Evolutionary conservation across 2,113 vertebrate species (phyloP).

Genomic region (Bucco capensis): DNA sequence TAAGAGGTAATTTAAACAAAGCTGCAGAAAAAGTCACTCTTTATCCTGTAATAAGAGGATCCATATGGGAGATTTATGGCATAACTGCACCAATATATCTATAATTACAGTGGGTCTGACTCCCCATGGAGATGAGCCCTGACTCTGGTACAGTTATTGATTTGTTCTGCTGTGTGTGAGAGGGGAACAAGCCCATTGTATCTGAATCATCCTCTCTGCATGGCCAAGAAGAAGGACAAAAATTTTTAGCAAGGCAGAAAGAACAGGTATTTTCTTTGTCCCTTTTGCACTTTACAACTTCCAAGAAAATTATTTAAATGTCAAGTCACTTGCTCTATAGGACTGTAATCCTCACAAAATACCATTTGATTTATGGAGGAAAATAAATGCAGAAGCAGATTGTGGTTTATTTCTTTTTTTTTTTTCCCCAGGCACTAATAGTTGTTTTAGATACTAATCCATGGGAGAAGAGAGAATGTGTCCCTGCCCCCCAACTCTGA

Average conservation of each 20-base stretch:
- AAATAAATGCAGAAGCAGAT: background rate
- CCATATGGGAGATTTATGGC: background rate
- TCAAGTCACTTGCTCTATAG: background rate
- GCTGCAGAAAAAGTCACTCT: background rate
- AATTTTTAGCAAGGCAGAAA: background rate
- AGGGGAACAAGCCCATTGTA: background rate
- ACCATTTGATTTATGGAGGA: background rate
- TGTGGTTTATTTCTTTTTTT: background rate
- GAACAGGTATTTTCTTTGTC: background rate
- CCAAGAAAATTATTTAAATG: background rate
- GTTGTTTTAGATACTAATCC: background rate
- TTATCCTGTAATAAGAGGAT: slow-evolving; percentile 14
- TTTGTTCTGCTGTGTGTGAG: background rate
- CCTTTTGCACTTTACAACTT: background rate
- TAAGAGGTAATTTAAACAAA: background rate
- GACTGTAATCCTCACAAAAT: background rate
- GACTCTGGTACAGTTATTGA: background rate
- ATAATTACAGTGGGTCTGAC: background rate
- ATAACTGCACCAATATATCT: background rate
- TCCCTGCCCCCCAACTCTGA: background rate
- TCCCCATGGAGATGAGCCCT: background rate
- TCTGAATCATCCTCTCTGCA: background rate
- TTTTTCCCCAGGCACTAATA: background rate
- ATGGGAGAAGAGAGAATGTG: background rate
- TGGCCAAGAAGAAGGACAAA: background rate